phyloP scores from a whole-genome alignment of 2,888 invertebrate genomes.

The Brassicogethes aeneus region DNA sequence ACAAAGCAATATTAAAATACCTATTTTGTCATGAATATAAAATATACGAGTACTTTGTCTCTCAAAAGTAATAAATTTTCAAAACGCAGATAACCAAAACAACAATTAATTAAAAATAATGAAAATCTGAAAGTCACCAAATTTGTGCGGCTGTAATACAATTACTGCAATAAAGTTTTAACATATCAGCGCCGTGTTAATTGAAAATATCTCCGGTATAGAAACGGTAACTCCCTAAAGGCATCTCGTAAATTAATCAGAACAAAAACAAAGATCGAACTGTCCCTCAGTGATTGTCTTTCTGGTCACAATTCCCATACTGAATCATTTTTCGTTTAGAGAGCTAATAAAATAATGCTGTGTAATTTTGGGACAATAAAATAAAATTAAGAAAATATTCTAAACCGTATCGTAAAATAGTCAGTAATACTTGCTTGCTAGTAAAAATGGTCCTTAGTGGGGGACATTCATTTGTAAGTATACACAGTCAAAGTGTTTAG shows the following conservation, averaged over 20 bases:
- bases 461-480: no score
- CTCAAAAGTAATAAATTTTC: background rate
- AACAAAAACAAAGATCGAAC: constrained; percentile 19
- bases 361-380: constrained; percentile 21
- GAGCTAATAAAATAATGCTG: constrained; percentile 23
- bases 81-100: background rate
- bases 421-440: no score
- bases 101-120: background rate
- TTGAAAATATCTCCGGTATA: background rate
- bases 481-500: no score
- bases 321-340: constrained; percentile 28
- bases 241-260: constrained; percentile 23
- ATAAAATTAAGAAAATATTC: no score
- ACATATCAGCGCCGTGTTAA: background rate
- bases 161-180: background rate
- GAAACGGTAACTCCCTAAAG: constrained; percentile 12
- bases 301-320: constrained; percentile 27
- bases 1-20: no score
- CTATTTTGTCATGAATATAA: no score
- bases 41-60: no score
- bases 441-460: no score
- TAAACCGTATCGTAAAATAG: no score
- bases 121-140: background rate
- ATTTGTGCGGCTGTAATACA: background rate
- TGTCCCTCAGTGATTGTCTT: constrained; percentile 23